phyloP scores from a whole-genome alignment of 2,113 vertebrate genomes.

The Odocoileus hemionus region DNA sequence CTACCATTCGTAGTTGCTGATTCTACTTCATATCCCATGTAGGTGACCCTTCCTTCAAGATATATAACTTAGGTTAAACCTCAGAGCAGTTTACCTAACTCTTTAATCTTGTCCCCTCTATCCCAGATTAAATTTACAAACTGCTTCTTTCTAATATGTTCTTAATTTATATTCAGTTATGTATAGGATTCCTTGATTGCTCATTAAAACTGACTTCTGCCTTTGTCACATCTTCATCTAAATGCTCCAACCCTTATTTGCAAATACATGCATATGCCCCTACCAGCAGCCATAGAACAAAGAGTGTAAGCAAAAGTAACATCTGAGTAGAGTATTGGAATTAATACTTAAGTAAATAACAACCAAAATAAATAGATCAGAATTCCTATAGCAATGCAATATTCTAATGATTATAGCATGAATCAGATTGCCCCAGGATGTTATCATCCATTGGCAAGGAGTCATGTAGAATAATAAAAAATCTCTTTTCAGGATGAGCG shows the following conservation, averaged over 20 bases:
- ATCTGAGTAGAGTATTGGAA: neutral
- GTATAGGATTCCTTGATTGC: neutral
- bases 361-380: neutral
- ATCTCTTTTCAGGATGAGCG: neutral
- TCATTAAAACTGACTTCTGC: neutral
- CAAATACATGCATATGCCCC: neutral
- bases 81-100: neutral
- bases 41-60: slow-evolving; percentile 39
- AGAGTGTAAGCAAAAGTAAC: neutral
- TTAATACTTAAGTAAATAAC: neutral
- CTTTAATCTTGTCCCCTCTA: neutral
- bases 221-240: neutral
- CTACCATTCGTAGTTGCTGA: slow-evolving; percentile 51
- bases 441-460: neutral
- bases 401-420: neutral
- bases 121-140: neutral
- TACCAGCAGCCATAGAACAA: neutral
- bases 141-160: slow-evolving; percentile 6
- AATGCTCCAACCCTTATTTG: neutral
- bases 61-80: neutral
- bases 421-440: neutral
- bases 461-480: neutral
- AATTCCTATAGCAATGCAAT: neutral
- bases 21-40: slow-evolving; percentile 6
- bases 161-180: neutral